Conservation (phyloP, 2,797 vertebrate species). For the Oophaga sylvatica region DNA sequence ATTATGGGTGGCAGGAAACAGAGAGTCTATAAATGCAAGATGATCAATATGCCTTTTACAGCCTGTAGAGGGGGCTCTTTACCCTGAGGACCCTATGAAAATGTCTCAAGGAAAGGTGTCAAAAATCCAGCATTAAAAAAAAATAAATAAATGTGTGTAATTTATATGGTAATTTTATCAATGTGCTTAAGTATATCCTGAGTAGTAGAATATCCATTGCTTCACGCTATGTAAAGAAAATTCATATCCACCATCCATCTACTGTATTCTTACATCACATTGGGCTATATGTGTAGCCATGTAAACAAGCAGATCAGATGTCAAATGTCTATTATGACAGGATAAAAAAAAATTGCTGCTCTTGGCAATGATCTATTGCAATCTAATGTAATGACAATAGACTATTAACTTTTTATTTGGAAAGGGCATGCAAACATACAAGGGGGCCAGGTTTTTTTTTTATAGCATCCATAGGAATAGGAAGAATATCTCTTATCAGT, state of each 20-base stretch:
- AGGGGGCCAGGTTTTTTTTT: background rate
- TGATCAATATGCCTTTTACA: conserved; percentile 41
- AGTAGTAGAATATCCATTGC: conserved; percentile 6
- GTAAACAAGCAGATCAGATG: background rate
- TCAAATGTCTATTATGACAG: background rate
- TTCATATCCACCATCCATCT: background rate
- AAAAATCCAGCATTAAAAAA: conserved; percentile 44
- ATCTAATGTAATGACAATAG: background rate
- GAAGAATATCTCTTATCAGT: background rate
- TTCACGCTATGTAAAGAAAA: background rate
- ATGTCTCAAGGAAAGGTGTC: conserved; percentile 48
- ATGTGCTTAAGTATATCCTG: conserved; percentile 2
- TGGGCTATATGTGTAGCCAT: background rate
- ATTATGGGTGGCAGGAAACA: background rate
- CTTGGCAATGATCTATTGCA: background rate
- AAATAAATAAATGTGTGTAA: conserved; percentile 13
- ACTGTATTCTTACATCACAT: background rate
- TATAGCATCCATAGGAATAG: background rate
- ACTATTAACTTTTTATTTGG: background rate
- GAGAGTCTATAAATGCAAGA: conserved; percentile 2
- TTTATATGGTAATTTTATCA: conserved; percentile 39
- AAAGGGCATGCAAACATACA: background rate
- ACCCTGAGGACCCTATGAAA: conserved; percentile 12
- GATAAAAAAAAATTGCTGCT: background rate
- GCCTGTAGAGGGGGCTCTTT: conserved; percentile 2